Percentiles rank a stretch among this genome's conserved stretches.
Evolutionary conservation across 1,140 invertebrate genomes (phyloP).

Genomic region (Spodoptera frugiperda): DNA sequence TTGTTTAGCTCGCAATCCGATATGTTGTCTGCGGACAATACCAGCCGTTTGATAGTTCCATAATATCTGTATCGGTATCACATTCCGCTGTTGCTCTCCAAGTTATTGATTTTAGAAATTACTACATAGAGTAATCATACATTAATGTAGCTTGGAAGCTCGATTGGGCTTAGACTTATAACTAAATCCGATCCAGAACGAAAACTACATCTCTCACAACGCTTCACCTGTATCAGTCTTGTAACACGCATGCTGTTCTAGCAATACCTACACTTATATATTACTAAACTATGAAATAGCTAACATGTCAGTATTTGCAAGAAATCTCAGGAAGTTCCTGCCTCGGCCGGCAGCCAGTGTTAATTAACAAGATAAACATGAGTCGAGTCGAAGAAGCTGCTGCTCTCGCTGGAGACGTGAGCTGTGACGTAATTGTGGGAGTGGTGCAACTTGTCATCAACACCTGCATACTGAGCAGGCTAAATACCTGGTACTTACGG

Average conservation of each 20-base stretch:
- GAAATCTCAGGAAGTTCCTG: neutral
- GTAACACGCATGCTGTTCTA: too few relatives aligned
- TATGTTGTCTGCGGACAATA: constrained; percentile 17
- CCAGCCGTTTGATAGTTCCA: constrained; percentile 6
- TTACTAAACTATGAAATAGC: too few relatives aligned
- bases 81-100: neutral
- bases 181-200: neutral
- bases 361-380: constrained; percentile 16
- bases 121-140: too few relatives aligned
- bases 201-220: too few relatives aligned
- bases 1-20: constrained; percentile 12
- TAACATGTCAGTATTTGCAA: neutral
- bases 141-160: too few relatives aligned
- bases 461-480: constrained; percentile 14
- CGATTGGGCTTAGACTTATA: too few relatives aligned
- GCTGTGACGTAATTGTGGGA: neutral
- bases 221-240: too few relatives aligned
- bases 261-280: too few relatives aligned
- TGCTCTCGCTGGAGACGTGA: neutral
- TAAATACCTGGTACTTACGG: neutral
- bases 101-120: neutral
- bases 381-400: neutral
- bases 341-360: neutral
- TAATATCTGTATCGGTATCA: neutral
- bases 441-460: constrained; percentile 12